Percentiles rank a stretch among this genome's conserved stretches.
These are phyloP conservation scores for Hystrix brachyura DNA, from an alignment of 2,113 vertebrate species.

Conservation along the genomic window DNA sequence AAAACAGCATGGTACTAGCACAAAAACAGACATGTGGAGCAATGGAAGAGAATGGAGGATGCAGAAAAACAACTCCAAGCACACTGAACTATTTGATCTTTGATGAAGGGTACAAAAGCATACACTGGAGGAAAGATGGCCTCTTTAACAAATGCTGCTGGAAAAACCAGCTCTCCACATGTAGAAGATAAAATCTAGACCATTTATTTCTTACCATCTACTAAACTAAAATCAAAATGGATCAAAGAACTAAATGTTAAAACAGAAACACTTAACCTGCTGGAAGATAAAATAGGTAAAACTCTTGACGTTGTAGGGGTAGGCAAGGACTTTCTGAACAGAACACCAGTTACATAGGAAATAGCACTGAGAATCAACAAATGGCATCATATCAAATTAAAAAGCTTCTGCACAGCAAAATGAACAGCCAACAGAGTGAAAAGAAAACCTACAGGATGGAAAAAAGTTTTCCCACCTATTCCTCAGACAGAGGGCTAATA, in stretches of 20 bases:
- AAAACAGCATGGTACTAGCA: not conserved
- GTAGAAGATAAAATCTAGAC: not conserved
- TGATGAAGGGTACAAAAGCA: not conserved
- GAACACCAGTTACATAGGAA: no score
- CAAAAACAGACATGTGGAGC: not conserved
- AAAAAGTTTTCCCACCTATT: no score
- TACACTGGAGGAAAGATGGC: not conserved
- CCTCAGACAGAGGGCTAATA: no score
- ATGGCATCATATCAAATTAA: no score
- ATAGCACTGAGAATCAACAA: no score
- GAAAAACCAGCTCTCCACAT: not conserved
- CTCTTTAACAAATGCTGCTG: not conserved
- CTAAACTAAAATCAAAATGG: not conserved
- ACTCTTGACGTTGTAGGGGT: not conserved
- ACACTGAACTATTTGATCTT: not conserved
- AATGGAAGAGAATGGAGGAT: not conserved
- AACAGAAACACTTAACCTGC: not conserved
- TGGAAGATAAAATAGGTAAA: not conserved
- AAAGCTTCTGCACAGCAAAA: no score
- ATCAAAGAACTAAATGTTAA: not conserved
- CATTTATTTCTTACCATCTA: not conserved
- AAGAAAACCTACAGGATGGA: no score
- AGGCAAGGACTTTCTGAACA: no score
- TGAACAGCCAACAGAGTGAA: no score
- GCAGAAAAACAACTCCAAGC: not conserved